Conservation (phyloP, 2,888 invertebrate genomes). For the Teleiodes luculella region DNA sequence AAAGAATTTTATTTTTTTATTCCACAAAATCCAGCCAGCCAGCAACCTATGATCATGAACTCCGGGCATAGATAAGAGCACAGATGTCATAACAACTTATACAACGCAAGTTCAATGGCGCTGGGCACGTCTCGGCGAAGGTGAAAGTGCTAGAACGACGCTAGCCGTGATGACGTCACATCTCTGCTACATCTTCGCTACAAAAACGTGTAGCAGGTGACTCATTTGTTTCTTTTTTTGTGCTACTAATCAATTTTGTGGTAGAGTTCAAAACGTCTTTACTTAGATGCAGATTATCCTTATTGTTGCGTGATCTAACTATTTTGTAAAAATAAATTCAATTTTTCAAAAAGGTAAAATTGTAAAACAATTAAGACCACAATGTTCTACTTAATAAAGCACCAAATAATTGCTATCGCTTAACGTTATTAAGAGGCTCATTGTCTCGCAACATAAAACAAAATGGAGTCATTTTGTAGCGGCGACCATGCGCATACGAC, state of each 20-base stretch:
- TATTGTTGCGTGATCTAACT: too few relatives aligned
- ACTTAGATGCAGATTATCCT: too few relatives aligned
- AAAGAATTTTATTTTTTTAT: neutral
- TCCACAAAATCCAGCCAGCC: neutral
- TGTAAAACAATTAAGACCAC: neutral
- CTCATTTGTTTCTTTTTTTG: neutral
- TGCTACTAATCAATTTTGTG: too few relatives aligned
- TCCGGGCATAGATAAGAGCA: neutral
- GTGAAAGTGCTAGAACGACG: constrained; percentile 16
- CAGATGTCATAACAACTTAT: constrained; percentile 17
- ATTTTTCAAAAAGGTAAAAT: too few relatives aligned
- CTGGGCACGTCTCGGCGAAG: constrained; percentile 17
- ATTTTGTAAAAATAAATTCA: too few relatives aligned
- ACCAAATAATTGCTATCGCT: constrained; percentile 5
- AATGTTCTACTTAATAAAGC: constrained; percentile 1
- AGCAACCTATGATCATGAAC: constrained; percentile 11
- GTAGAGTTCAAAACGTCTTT: too few relatives aligned
- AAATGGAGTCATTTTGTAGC: constrained; percentile 14
- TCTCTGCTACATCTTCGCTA: constrained; percentile 2
- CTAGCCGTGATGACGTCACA: constrained; percentile 15
- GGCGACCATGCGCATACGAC: constrained; percentile 3
- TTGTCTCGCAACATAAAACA: constrained; percentile 3
- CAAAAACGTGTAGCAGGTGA: neutral
- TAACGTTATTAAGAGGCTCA: constrained; percentile 5
- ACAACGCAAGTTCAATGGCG: constrained; percentile 22